These are phyloP conservation scores for Osmoderma eremita DNA, from an alignment of 2,888 invertebrate species.

Conservation along the genomic window DNA sequence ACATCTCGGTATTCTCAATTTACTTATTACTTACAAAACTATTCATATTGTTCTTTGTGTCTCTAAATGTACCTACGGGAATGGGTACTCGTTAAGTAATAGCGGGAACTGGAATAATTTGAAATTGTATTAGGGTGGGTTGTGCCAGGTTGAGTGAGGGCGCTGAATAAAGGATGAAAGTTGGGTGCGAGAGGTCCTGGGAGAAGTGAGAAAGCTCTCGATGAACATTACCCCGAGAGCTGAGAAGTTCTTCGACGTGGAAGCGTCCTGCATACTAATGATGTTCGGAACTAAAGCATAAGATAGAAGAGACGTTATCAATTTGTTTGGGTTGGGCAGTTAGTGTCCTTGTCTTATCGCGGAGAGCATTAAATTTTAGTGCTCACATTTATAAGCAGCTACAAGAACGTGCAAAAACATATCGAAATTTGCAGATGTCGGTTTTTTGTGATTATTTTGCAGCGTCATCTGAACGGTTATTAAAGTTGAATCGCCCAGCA, in stretches of 20 bases:
- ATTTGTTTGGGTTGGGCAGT: neutral
- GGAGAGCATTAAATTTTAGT: too few relatives aligned
- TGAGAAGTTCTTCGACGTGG: conserved; percentile 58
- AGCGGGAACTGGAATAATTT: conserved; percentile 27
- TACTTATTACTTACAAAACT: neutral
- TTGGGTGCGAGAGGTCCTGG: conserved; percentile 56
- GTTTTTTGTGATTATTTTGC: too few relatives aligned
- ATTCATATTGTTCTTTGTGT: conserved; percentile 1
- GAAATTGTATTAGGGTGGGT: conserved; percentile 35
- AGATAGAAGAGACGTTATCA: conserved; percentile 19
- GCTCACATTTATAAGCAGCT: too few relatives aligned
- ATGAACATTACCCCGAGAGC: conserved; percentile 57
- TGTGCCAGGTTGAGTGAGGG: conserved; percentile 37
- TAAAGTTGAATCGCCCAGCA: too few relatives aligned
- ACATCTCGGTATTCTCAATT: neutral
- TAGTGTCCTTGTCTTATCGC: too few relatives aligned
- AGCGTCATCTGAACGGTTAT: too few relatives aligned
- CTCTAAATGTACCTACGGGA: conserved; percentile 17
- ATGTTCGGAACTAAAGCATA: conserved; percentile 48
- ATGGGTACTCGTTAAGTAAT: conserved; percentile 21
- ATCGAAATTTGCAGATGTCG: too few relatives aligned
- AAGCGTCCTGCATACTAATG: conserved; percentile 57
- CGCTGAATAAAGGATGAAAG: conserved; percentile 55
- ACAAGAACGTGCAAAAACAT: too few relatives aligned
- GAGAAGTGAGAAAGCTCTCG: conserved; percentile 59